A percentile compares a stretch with the other conserved stretches of the same genome.
These are phyloP conservation scores for Regulus satrapa DNA, from an alignment of 2,113 vertebrate species.

Conservation along the genomic window DNA sequence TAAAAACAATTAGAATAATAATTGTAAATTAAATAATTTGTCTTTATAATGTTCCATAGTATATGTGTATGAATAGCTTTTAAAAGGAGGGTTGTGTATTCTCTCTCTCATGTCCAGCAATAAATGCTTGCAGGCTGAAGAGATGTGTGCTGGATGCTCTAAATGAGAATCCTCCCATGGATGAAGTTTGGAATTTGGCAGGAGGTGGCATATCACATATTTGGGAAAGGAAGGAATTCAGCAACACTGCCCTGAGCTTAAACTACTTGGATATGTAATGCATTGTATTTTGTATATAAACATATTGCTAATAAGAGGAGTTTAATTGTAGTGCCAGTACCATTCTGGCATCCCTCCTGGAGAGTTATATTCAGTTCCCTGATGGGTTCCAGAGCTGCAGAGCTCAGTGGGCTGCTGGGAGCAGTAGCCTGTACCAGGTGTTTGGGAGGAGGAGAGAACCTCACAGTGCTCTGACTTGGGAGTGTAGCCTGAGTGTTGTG, in stretches of 20 bases:
- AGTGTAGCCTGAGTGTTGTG: neutral
- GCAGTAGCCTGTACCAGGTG: neutral
- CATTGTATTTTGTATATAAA: neutral
- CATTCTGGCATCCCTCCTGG: neutral
- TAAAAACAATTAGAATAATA: neutral
- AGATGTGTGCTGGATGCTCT: rapidly evolving
- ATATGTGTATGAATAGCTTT: neutral
- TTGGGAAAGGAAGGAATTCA: neutral
- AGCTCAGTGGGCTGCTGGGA: neutral
- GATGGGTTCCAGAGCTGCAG: neutral
- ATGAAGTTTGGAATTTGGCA: neutral
- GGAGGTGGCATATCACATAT: neutral
- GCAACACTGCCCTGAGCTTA: neutral
- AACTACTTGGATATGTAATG: neutral
- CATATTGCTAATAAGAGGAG: neutral
- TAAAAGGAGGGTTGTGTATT: neutral
- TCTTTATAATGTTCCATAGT: neutral
- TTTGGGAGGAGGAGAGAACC: neutral
- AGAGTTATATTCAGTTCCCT: rapidly evolving
- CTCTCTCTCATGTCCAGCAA: neutral
- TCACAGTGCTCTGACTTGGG: neutral
- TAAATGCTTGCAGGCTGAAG: neutral
- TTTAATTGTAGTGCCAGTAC: neutral
- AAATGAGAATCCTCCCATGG: neutral
- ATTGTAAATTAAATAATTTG: neutral